Evolutionary conservation across 2,113 vertebrate genomes (phyloP).

Genomic region (Alosa alosa): DNA sequence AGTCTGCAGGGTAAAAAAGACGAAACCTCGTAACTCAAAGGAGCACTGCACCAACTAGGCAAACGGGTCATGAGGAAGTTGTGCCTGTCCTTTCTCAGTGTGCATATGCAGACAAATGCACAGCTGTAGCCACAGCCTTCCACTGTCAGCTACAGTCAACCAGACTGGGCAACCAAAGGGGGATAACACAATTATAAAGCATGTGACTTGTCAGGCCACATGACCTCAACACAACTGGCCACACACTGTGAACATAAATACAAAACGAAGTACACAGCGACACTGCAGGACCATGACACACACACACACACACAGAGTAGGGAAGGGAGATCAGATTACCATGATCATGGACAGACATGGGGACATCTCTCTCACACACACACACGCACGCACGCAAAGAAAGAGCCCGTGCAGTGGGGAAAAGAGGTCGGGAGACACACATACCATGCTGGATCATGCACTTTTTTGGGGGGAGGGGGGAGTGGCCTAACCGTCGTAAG

Average conservation of each 20-base stretch:
- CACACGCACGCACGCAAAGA: neutral
- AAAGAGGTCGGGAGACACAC: slow-evolving; percentile 61
- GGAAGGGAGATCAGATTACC: neutral
- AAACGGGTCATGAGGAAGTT: neutral
- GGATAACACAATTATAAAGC: slow-evolving; percentile 3
- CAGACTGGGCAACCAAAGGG: neutral
- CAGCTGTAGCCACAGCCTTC: slow-evolving; percentile 7
- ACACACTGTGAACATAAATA: slow-evolving; percentile 12
- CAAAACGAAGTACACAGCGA: slow-evolving; percentile 4
- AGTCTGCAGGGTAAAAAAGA: neutral
- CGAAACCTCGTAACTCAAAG: neutral
- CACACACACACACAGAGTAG: neutral
- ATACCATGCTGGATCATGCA: slow-evolving; percentile 80
- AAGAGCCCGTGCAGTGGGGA: slow-evolving; percentile 57
- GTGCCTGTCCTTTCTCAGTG: neutral
- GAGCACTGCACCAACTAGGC: neutral
- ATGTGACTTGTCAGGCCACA: slow-evolving; percentile 44
- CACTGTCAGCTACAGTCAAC: neutral
- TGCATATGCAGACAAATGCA: slow-evolving; percentile 35
- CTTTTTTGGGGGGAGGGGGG: slow-evolving; percentile 64
- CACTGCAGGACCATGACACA: slow-evolving; percentile 18
- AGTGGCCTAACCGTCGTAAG: slow-evolving; percentile 78
- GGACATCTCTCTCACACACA: slow-evolving; percentile 17
- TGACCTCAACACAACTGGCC: slow-evolving; percentile 26
- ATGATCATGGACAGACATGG: neutral